These are phyloP conservation scores for Laticauda colubrina DNA, from an alignment of 2,113 vertebrate species.

Conservation along the genomic window DNA sequence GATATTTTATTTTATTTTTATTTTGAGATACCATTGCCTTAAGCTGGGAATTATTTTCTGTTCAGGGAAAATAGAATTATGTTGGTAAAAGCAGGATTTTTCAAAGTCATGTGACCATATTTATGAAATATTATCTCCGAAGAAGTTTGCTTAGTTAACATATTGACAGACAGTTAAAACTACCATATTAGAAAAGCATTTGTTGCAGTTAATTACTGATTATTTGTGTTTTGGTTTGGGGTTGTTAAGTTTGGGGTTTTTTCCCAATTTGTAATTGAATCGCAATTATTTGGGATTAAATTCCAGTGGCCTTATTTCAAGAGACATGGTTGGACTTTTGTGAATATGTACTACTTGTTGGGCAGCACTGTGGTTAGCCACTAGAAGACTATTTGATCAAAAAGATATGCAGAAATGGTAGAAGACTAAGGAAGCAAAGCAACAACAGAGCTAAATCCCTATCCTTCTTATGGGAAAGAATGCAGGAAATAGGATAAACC, in stretches of 20 bases:
- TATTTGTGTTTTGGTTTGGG: neutral
- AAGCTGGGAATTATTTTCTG: neutral
- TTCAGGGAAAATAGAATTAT: neutral
- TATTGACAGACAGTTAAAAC: neutral
- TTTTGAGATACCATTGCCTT: neutral
- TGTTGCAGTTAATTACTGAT: neutral
- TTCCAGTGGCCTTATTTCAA: neutral
- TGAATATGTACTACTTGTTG: neutral
- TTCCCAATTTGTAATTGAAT: neutral
- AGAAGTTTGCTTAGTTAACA: neutral
- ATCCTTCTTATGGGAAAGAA: neutral
- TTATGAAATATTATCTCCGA: neutral
- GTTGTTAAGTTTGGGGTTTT: neutral
- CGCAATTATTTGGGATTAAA: neutral
- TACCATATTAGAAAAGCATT: neutral
- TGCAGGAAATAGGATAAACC: neutral
- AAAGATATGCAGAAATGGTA: neutral
- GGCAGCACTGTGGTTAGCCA: neutral
- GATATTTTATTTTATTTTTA: neutral
- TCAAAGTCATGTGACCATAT: neutral
- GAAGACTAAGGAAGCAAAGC: neutral
- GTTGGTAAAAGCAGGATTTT: neutral
- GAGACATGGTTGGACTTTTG: neutral
- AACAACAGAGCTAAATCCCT: neutral
- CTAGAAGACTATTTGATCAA: neutral